Evolutionary conservation across 2,113 vertebrate genomes (phyloP).

Genomic region (Propithecus coquereli): DNA sequence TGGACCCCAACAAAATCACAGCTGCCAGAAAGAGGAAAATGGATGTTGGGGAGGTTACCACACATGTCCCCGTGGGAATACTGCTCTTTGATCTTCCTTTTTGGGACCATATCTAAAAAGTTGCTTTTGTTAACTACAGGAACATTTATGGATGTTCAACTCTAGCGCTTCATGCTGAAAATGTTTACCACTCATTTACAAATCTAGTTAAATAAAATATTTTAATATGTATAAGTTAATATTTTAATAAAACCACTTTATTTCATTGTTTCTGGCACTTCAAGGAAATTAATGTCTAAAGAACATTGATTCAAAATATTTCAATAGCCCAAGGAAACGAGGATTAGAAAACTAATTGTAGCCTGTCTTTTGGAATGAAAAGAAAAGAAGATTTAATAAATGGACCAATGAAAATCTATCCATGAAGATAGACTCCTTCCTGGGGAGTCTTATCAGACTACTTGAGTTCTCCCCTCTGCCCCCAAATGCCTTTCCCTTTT

Average conservation of each 20-base stretch:
- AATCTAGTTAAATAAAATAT: constrained; percentile 33
- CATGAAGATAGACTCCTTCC: background rate
- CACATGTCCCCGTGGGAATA: background rate
- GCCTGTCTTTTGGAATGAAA: background rate
- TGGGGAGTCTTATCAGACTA: fast-evolving
- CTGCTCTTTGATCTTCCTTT: background rate
- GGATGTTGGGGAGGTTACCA: too few relatives aligned
- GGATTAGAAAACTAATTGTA: constrained; percentile 37
- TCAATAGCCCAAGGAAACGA: constrained; percentile 10
- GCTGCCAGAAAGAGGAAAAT: background rate
- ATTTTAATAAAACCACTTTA: constrained; percentile 33
- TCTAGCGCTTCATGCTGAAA: background rate
- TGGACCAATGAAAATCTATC: background rate
- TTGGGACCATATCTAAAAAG: background rate
- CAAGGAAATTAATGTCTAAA: constrained; percentile 29
- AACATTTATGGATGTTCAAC: background rate
- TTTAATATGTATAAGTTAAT: background rate
- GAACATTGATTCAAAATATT: constrained; percentile 14
- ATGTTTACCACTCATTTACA: background rate
- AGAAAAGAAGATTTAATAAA: background rate
- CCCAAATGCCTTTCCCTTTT: background rate
- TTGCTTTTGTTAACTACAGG: background rate
- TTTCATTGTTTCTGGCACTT: constrained; percentile 34
- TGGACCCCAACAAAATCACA: background rate
- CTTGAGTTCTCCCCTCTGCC: background rate